Conservation (phyloP, 1,140 invertebrate species). For the Aphidius gifuensis region DNA sequence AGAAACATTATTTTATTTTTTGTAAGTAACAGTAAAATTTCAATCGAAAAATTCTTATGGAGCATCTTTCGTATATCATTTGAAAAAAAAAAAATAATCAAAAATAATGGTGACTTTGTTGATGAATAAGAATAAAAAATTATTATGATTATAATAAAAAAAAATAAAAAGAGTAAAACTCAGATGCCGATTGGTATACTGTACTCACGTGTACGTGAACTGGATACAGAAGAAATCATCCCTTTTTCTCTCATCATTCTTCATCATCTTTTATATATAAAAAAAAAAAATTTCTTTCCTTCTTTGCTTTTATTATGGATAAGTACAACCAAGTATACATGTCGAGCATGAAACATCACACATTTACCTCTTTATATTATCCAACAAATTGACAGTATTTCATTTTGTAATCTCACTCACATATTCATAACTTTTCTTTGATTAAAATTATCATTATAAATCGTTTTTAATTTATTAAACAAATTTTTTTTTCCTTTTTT, state of each 20-base stretch:
- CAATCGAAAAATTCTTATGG: neutral
- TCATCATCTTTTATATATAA: neutral
- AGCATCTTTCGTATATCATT: neutral
- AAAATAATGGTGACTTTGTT: neutral
- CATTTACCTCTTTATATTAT: conserved; percentile 21
- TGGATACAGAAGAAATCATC: conserved; percentile 4
- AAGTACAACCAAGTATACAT: conserved; percentile 17
- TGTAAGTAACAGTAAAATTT: too few relatives aligned
- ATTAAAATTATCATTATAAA: too few relatives aligned
- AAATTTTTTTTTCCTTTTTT: neutral
- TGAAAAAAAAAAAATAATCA: conserved; percentile 11
- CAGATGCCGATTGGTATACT: conserved; percentile 4
- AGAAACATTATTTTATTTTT: too few relatives aligned
- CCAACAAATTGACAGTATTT: conserved; percentile 17
- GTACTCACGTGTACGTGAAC: conserved; percentile 5
- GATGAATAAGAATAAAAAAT: neutral
- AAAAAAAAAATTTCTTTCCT: neutral
- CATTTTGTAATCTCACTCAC: neutral
- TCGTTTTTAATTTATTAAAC: too few relatives aligned
- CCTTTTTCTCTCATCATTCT: neutral
- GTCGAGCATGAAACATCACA: conserved; percentile 14
- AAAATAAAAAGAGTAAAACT: neutral
- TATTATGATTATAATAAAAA: neutral
- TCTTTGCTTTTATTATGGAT: conserved; percentile 12
- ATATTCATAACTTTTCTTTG: neutral